phyloP scores from a whole-genome alignment of 2,113 vertebrate species.

The Polyodon spathula region DNA sequence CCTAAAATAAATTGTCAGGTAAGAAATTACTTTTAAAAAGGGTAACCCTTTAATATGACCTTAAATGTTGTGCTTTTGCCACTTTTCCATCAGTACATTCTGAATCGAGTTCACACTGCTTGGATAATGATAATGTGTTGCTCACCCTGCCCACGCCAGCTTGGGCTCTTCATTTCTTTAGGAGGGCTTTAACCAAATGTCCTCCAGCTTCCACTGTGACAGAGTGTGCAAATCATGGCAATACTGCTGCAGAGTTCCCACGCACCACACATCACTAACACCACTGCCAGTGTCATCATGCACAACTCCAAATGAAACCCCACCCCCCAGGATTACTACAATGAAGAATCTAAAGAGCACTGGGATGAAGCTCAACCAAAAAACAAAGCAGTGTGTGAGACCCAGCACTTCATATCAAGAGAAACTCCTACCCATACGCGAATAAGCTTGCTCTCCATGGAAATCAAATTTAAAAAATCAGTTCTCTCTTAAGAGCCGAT shows the following conservation, averaged over 20 bases:
- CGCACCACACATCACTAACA: background rate
- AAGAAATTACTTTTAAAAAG: too few species aligned
- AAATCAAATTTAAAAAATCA: background rate
- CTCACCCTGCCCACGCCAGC: background rate
- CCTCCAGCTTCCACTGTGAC: background rate
- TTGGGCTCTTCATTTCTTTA: background rate
- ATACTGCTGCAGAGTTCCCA: background rate
- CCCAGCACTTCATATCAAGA: background rate
- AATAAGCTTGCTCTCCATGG: background rate
- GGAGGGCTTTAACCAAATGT: background rate
- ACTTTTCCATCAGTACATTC: too few species aligned
- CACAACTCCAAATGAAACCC: too few species aligned
- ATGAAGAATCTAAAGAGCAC: too few species aligned
- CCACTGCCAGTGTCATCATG: background rate
- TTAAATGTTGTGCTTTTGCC: too few species aligned
- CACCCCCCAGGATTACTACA: too few species aligned
- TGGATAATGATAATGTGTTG: background rate
- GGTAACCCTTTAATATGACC: too few species aligned
- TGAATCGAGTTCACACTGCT: too few species aligned
- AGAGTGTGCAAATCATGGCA: background rate
- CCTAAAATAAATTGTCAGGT: too few species aligned
- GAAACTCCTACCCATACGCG: background rate
- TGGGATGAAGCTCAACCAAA: too few species aligned
- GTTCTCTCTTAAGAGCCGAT: background rate
- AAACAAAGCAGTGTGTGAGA: too few species aligned